phyloP scores from a whole-genome alignment of 35 echinoderm and acorn worm genomes.

The Acanthaster planci region DNA sequence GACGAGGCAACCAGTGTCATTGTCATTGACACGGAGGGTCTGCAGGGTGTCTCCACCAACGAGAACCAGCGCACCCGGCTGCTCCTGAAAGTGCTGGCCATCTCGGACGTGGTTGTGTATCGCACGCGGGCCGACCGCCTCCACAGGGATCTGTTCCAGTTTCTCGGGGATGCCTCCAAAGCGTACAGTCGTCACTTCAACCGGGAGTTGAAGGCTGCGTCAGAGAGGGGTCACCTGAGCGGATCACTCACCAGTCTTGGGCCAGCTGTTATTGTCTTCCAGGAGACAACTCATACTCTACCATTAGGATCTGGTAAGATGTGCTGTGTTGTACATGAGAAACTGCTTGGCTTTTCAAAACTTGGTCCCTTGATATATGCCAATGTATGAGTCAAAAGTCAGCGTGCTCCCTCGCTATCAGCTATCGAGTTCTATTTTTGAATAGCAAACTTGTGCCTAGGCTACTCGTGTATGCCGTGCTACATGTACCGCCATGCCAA shows the following conservation, averaged over 20 bases:
- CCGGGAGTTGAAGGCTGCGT: conserved; percentile 59
- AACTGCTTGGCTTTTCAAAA: too few relatives aligned
- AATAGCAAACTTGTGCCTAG: too few relatives aligned
- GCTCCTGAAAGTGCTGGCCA: conserved; percentile 87
- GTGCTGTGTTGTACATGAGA: too few relatives aligned
- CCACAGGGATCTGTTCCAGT: conserved; percentile 82
- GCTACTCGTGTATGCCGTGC: too few relatives aligned
- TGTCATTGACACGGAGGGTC: conserved; percentile 86
- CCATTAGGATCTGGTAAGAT: conserved; percentile 70
- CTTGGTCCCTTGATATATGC: too few relatives aligned
- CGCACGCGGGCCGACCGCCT: conserved; percentile 83
- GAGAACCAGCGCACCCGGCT: conserved; percentile 92
- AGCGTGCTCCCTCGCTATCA: too few relatives aligned
- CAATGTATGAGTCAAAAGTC: too few relatives aligned
- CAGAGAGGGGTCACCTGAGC: conserved; percentile 49
- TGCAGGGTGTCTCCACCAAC: conserved; percentile 73
- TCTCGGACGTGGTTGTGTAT: conserved; percentile 96
- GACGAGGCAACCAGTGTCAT: conserved; percentile 68
- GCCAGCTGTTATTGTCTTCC: conserved; percentile 93
- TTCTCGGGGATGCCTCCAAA: conserved; percentile 92
- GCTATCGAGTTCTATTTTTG: too few relatives aligned
- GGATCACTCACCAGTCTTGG: conserved; percentile 74
- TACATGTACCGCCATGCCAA: too few relatives aligned
- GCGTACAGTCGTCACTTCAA: conserved; percentile 88
- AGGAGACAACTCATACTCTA: conserved; percentile 88